phyloP scores from a whole-genome alignment of 2,113 vertebrate species.

The Dendropsophus ebraccatus region DNA sequence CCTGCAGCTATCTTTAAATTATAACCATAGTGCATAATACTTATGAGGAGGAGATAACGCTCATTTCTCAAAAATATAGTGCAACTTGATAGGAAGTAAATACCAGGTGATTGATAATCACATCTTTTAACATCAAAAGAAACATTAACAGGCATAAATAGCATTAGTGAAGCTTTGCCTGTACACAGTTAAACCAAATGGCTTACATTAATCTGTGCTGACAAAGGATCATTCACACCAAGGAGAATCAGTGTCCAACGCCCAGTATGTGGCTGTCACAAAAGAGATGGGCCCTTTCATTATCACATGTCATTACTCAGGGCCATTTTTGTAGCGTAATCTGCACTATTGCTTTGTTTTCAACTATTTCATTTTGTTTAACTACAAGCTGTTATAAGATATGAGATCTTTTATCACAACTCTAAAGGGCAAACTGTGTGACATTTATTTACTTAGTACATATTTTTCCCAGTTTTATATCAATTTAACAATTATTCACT shows the following conservation, averaged over 20 bases:
- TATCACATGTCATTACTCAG: background rate
- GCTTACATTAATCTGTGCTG: background rate
- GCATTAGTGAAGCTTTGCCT: conserved; percentile 5
- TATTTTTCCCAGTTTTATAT: background rate
- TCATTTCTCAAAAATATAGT: conserved; percentile 23
- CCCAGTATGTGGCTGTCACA: background rate
- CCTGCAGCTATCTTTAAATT: conserved; percentile 33
- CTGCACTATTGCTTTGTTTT: background rate
- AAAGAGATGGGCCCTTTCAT: background rate
- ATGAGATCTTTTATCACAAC: background rate
- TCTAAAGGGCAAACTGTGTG: background rate
- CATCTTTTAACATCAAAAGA: conserved; percentile 39
- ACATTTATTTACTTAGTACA: no score
- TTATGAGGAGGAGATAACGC: background rate
- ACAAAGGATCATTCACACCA: background rate
- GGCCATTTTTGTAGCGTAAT: background rate
- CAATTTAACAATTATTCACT: no score
- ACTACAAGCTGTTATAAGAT: background rate
- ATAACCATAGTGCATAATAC: background rate
- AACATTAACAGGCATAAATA: conserved; percentile 18
- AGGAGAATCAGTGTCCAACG: background rate
- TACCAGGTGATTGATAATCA: background rate
- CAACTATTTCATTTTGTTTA: background rate
- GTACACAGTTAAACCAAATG: background rate
- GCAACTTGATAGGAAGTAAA: conserved; percentile 24